Percentiles rank a stretch among this genome's conserved stretches.
Conservation (phyloP, 2,888 invertebrate genomes). For the Lymantria monacha region DNA sequence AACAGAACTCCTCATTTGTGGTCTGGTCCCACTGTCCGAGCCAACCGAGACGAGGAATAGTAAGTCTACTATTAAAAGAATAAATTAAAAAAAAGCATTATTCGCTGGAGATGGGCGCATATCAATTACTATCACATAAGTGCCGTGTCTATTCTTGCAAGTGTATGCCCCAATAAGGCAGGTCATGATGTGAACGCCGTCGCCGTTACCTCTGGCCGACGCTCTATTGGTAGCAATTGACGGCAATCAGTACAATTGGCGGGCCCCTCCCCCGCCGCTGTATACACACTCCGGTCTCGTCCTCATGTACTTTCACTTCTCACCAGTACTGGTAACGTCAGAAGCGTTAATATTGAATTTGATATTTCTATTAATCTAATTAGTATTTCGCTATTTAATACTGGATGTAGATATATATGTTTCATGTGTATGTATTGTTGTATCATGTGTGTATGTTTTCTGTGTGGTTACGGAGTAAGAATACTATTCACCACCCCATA, state of each 20-base stretch:
- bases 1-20: too few relatives aligned
- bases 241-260: slow-evolving; percentile 76
- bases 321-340: slow-evolving; percentile 58
- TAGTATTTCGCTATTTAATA: too few relatives aligned
- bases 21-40: too few relatives aligned
- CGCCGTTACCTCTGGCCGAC: slow-evolving; percentile 40
- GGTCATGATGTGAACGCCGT: slow-evolving; percentile 35
- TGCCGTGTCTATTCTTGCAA: slow-evolving; percentile 2
- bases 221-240: slow-evolving; percentile 71
- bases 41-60: too few relatives aligned
- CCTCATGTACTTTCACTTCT: slow-evolving; percentile 68
- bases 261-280: slow-evolving; percentile 30
- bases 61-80: too few relatives aligned
- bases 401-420: too few relatives aligned
- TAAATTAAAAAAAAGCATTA: too few relatives aligned
- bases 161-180: slow-evolving; percentile 27
- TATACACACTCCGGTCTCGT: slow-evolving; percentile 23
- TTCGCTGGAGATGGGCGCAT: background rate
- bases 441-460: too few relatives aligned
- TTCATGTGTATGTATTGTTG: too few relatives aligned
- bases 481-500: too few relatives aligned
- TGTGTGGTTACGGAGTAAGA: too few relatives aligned
- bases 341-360: slow-evolving; percentile 27
- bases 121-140: background rate
- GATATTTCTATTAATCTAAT: too few relatives aligned